Evolutionary conservation across 2,113 vertebrate species (phyloP).

Genomic region (Rattus norvegicus): DNA sequence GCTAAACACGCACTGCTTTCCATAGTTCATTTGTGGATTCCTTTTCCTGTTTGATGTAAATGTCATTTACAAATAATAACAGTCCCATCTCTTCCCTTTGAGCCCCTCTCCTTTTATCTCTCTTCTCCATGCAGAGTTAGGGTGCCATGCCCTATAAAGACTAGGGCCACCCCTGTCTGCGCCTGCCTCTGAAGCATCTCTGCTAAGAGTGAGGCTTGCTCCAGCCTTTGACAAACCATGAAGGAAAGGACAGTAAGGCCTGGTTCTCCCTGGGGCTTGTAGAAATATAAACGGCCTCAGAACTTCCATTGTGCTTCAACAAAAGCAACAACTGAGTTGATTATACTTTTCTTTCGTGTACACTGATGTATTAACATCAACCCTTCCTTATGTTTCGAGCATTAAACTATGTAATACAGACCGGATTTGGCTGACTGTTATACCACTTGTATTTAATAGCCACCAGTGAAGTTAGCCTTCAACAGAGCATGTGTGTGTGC

Average conservation of each 20-base stretch:
- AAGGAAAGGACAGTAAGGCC: neutral
- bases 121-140: neutral
- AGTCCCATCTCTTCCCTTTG: neutral
- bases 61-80: neutral
- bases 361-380: neutral
- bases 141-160: neutral
- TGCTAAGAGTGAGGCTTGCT: neutral
- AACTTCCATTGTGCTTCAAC: neutral
- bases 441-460: neutral
- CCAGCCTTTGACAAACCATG: neutral
- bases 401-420: neutral
- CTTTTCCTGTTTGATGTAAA: neutral
- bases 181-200: neutral
- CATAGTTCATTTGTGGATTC: neutral
- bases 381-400: neutral
- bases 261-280: neutral
- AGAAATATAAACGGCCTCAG: neutral
- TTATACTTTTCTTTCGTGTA: neutral
- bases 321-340: neutral
- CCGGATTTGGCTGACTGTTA: neutral
- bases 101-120: neutral
- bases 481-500: neutral
- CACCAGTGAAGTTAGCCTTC: neutral
- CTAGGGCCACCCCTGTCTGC: neutral
- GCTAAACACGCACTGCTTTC: neutral